Conservation (phyloP, 2,797 vertebrate genomes). For the Haliaeetus vocifer region DNA sequence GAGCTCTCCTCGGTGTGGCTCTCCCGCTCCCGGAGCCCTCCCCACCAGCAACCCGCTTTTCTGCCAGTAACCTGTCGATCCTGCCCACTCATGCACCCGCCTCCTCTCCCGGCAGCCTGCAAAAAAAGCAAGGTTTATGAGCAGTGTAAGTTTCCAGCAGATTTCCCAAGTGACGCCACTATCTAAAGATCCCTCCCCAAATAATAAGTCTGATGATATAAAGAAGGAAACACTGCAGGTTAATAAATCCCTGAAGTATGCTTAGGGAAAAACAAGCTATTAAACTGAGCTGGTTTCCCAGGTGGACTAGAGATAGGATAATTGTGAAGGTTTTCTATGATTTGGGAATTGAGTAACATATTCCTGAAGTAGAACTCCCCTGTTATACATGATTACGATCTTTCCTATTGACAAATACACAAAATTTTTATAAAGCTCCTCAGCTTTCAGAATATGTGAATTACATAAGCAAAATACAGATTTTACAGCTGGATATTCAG, state of each 20-base stretch:
- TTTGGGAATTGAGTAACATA: neutral
- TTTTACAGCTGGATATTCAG: neutral
- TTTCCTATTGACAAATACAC: neutral
- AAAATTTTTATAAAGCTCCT: neutral
- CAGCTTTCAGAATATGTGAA: neutral
- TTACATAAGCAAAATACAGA: neutral
- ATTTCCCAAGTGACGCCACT: neutral
- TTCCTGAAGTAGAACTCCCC: neutral
- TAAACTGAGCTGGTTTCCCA: neutral
- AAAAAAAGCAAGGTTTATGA: neutral
- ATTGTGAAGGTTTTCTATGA: neutral
- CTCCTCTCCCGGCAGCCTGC: accelerated
- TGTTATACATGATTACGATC: neutral
- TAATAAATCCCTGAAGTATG: neutral
- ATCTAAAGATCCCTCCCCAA: neutral
- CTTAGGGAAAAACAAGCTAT: neutral
- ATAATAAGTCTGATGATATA: neutral
- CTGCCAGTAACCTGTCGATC: neutral
- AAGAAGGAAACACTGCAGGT: neutral
- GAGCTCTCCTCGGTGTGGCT: neutral
- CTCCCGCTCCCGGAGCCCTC: accelerated
- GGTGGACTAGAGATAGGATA: neutral
- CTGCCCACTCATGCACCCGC: accelerated
- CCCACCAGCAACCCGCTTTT: neutral
- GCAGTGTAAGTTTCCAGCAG: neutral